A percentile compares a stretch with the other conserved stretches of the same genome.
Evolutionary conservation across 2,797 vertebrate genomes (phyloP).

Genomic region (Triplophysa bombifrons): DNA sequence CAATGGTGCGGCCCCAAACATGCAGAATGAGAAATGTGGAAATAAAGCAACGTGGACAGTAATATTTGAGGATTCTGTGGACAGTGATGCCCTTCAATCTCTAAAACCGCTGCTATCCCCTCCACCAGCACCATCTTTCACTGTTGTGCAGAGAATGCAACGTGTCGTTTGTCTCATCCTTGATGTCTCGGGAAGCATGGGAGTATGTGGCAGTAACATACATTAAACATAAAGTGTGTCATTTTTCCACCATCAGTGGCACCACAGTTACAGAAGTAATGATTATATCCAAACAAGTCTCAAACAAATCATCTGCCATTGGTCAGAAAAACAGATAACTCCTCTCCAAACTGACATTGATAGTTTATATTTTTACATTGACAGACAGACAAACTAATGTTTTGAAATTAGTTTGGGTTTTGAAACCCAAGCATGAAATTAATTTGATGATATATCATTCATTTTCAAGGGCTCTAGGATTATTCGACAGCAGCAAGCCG

Average conservation of each 20-base stretch:
- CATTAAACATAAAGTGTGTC: background rate
- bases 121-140: constrained; percentile 62
- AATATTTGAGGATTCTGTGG: constrained; percentile 63
- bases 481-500: constrained; percentile 62
- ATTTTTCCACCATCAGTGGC: too few species aligned
- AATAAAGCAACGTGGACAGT: constrained; percentile 69
- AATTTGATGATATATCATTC: background rate
- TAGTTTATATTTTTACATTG: too few species aligned
- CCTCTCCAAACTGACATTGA: too few species aligned
- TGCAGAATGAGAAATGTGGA: constrained; percentile 72
- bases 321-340: too few species aligned
- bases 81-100: constrained; percentile 55
- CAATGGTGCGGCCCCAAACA: constrained; percentile 71
- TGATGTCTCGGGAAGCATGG: constrained; percentile 62
- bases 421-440: too few species aligned
- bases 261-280: too few species aligned
- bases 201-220: background rate
- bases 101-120: constrained; percentile 41
- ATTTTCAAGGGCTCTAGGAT: constrained; percentile 38
- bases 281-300: too few species aligned
- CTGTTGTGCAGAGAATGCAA: constrained; percentile 60
- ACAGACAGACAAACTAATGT: too few species aligned
- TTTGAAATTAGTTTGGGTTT: too few species aligned
- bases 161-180: constrained; percentile 65
- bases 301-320: constrained; percentile 16